phyloP scores from a whole-genome alignment of 2,888 invertebrate genomes.

The Polylopha cassiicola region DNA sequence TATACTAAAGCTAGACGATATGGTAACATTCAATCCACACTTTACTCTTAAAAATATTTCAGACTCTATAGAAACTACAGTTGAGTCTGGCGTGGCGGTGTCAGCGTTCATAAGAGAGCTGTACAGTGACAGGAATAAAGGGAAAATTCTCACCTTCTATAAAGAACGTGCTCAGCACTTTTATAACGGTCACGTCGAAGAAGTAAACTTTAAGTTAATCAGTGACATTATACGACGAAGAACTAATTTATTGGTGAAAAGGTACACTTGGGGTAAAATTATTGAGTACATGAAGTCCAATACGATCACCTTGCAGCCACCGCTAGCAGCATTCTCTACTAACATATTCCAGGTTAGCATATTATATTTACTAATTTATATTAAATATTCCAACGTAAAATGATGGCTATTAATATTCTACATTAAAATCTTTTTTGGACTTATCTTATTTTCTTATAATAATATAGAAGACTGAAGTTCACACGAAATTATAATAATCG shows the following conservation, averaged over 20 bases:
- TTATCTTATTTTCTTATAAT: slow-evolving; percentile 15
- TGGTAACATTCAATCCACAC: slow-evolving; percentile 94
- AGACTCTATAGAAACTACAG: slow-evolving; percentile 83
- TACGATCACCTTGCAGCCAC: slow-evolving; percentile 83
- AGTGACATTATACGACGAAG: slow-evolving; percentile 88
- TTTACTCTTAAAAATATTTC: slow-evolving; percentile 90
- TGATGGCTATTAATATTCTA: not conserved
- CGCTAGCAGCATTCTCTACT: slow-evolving; percentile 87
- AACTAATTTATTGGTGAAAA: slow-evolving; percentile 87
- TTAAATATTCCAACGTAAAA: not conserved
- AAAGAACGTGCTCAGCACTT: slow-evolving; percentile 92
- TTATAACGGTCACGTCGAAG: slow-evolving; percentile 91
- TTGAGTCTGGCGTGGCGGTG: slow-evolving; percentile 84
- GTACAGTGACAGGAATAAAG: slow-evolving; percentile 88
- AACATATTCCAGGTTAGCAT: slow-evolving; percentile 85
- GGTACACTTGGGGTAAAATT: slow-evolving; percentile 86
- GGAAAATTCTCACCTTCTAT: slow-evolving; percentile 89
- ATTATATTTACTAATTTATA: not conserved
- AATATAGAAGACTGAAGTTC: no score
- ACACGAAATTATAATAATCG: no score
- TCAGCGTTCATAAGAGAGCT: slow-evolving; percentile 89
- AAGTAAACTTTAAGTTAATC: slow-evolving; percentile 88
- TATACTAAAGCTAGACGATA: slow-evolving; percentile 88
- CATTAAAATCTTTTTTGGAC: slow-evolving; percentile 3
- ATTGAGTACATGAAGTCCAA: slow-evolving; percentile 86